A percentile compares a stretch with the other conserved stretches of the same genome.
Evolutionary conservation across 2,797 vertebrate genomes (phyloP).

Genomic region (Eulemur rubriventer): DNA sequence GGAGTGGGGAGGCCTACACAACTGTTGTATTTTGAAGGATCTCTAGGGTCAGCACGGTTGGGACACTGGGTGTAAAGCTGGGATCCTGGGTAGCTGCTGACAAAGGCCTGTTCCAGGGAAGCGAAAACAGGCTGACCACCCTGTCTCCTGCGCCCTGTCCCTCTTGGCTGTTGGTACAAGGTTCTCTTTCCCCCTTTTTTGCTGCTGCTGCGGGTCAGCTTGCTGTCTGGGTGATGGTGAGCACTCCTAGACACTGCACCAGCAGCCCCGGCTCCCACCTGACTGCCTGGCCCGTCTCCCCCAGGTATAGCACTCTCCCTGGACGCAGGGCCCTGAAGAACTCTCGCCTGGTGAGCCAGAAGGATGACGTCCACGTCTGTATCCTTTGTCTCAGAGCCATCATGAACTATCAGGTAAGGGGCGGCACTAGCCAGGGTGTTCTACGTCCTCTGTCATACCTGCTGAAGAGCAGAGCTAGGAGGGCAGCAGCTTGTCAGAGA

Average conservation of each 20-base stretch:
- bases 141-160: not conserved
- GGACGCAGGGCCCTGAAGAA: constrained; percentile 96
- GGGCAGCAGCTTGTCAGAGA: not conserved
- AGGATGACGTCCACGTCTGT: constrained; percentile 98
- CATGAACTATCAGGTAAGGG: constrained; percentile 98
- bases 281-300: constrained; percentile 39
- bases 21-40: not conserved
- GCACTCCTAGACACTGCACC: not conserved
- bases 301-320: constrained; percentile 92
- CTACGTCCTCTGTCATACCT: not conserved
- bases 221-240: not conserved
- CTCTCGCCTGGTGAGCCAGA: constrained; percentile 96
- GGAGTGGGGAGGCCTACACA: not conserved
- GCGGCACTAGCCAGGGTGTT: rapidly evolving
- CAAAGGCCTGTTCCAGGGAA: not conserved
- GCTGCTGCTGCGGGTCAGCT: not conserved
- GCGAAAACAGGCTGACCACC: not conserved
- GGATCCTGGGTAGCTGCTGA: not conserved
- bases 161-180: not conserved
- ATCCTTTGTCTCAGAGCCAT: constrained; percentile 98
- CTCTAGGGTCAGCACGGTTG: not conserved
- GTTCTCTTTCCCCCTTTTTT: not conserved
- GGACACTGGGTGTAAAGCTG: not conserved
- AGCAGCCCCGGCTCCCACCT: not conserved
- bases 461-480: not conserved